Conservation (phyloP, 1,140 invertebrate genomes). For the Penaeus japonicus region DNA sequence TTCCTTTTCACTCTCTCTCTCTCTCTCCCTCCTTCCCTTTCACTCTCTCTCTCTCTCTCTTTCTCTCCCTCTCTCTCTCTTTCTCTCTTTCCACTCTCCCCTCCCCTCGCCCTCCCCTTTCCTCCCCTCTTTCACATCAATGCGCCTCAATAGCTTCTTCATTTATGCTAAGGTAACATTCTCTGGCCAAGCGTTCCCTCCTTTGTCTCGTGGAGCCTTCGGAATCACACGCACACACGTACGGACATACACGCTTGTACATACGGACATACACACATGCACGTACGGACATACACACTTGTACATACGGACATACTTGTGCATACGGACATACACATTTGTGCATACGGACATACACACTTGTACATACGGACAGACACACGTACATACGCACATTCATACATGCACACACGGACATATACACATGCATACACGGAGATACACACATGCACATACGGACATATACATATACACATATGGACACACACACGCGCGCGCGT, state of each 20-base stretch:
- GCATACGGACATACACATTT: not conserved
- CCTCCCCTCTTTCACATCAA: too few relatives aligned
- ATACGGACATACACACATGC: not conserved
- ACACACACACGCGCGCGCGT: not conserved
- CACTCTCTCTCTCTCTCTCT: not conserved
- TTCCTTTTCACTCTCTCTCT: not conserved
- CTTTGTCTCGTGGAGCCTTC: too few relatives aligned
- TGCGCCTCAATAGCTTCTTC: too few relatives aligned
- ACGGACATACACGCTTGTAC: not conserved
- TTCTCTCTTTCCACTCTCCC: not conserved
- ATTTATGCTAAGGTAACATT: too few relatives aligned
- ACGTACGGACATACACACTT: not conserved
- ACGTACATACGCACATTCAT: not conserved
- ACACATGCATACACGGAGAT: not conserved
- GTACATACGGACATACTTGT: not conserved
- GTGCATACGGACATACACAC: not conserved
- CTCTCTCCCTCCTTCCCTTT: not conserved
- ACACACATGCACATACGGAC: not conserved
- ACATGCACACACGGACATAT: not conserved
- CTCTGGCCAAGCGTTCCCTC: too few relatives aligned
- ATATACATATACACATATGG: not conserved
- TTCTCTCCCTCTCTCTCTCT: not conserved
- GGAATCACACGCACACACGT: not conserved
- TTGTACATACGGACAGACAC: not conserved
- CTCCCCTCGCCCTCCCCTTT: too few relatives aligned